phyloP scores from a whole-genome alignment of 2,113 vertebrate genomes.

The Phodopus roborovskii region DNA sequence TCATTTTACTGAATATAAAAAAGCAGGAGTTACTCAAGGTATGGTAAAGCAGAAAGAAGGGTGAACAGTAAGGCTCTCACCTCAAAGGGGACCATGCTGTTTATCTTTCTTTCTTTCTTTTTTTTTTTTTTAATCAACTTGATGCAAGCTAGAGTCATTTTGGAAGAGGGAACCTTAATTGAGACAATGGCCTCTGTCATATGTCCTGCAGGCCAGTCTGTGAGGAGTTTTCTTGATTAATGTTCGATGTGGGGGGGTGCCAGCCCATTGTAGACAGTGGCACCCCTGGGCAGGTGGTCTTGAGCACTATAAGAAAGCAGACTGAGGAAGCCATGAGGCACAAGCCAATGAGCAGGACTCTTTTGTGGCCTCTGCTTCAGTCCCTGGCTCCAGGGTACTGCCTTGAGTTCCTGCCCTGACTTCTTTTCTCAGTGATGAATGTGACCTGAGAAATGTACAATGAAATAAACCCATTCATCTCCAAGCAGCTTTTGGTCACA shows the following conservation, averaged over 20 bases:
- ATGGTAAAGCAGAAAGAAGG: background rate
- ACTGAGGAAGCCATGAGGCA: background rate
- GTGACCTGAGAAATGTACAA: background rate
- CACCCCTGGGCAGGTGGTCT: background rate
- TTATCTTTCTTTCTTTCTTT: no score
- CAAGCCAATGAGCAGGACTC: background rate
- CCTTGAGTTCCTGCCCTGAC: background rate
- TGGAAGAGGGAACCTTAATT: background rate
- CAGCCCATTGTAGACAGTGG: background rate
- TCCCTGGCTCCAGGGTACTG: background rate
- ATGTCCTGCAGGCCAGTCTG: background rate
- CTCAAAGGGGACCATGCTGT: background rate
- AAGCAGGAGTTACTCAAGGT: background rate
- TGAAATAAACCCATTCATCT: background rate
- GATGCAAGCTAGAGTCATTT: background rate
- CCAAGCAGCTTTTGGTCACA: background rate
- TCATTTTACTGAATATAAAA: background rate
- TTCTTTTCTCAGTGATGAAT: background rate
- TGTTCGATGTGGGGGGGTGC: background rate
- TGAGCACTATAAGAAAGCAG: background rate
- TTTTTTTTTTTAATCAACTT: no score
- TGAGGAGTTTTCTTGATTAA: background rate
- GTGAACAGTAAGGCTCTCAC: background rate
- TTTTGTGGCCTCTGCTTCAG: no score
- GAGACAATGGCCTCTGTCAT: background rate